Base-by-base conservation (phyloP, 2,888 invertebrate genomes). In the Rhagophthalmus giganteus region DNA sequence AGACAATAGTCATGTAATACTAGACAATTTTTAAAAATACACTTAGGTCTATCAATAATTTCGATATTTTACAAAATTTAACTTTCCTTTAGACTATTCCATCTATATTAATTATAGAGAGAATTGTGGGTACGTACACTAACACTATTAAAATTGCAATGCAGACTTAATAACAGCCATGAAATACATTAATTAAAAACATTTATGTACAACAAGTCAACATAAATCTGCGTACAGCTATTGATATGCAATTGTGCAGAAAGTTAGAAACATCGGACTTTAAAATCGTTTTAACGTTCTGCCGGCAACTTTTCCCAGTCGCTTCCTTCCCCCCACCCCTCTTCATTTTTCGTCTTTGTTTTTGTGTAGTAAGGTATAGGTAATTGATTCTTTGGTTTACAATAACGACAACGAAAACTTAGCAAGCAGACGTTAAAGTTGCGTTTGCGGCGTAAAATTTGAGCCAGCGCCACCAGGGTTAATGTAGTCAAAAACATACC, bases 81-180 rank as follows among this genome's bases (percentile, higher is more conserved):
- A 46, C 41, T 34, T 37, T 52, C 41, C 38, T 26, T 37, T 47
- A 47, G 41, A 41, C 53, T 53, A 47, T 37, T 47, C 41, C 24
- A 37, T 26, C 51, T 47, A 52, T 44, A 47, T 34, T 44, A 10
- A n/a, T n/a, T n/a, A 55, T 45, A 52, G 34, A 53, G 41, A 47
- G 46, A 51, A 52, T 40, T 51, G 47, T 33, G 39, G 35, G 42
- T 51, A 52, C 46, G 42, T 50, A 49, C 44, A 52, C 47, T 47
- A 52, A 41, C 32, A 38, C 42, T 44, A 28, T 41, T 41, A 39
- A 56, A 53, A 46, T 46, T 46, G 48, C 49, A 53, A 45, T 55
- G 48, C 48, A 57, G 57, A 59, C 55, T 57, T 57, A 55, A 57
- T 55, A 57, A 59, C 57, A 59, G 59, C 59, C 59, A 59, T 54